Evolutionary conservation across 2,797 vertebrate genomes (phyloP), one percentile per base, ranked within the genome.

Genomic region (Sylvia borin): DNA sequence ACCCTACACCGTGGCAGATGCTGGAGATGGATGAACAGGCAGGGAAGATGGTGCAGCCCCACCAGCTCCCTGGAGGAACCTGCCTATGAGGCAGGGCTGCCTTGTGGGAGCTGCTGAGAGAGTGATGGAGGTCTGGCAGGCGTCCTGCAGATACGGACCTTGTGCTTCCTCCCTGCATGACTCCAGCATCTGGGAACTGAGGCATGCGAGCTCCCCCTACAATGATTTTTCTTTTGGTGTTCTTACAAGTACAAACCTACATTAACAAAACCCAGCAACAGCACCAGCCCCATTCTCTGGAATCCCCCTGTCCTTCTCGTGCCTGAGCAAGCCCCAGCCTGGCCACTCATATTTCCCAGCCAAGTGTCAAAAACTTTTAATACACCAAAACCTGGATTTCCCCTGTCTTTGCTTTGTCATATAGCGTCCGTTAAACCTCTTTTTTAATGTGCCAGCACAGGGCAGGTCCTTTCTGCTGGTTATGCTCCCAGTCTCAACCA

Each of bases 281-380:
- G 19, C 19, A 78, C 22, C 50, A 43, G 45, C 42, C 15, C 24
- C 10, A 2, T 68, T 96, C 57, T 26, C 26, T 54, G 55, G 26
- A 55, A 24, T 67, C 64, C 60, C 72, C 62, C 57, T 54, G 57
- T 80, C 34, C 65, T 61, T 47, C 72, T 91, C 0, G 0, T 21
- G 61, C 57, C 45, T 0, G 1, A 66, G 50, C 0, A 0, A 85
- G 43, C 42, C 57, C 34, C 38, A 61, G 29, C 38, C 57, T 90
- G 82, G 50, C 68, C n/a, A 43, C 20, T n/a, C 16, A 34, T 2
- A 1, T 72, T 89, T 84, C n/a, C 53, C 40, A 70, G 67, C 20
- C 25, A 19, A 62, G 19, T 3, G 3, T 54, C 4, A 31, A 43
- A 82, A 88, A 60, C 43, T 22, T 42, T 40, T 53, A 67, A 31